Evolutionary conservation across 2,797 vertebrate species (phyloP), one percentile per base, ranked within the genome.

Genomic region (Lacerta agilis): DNA sequence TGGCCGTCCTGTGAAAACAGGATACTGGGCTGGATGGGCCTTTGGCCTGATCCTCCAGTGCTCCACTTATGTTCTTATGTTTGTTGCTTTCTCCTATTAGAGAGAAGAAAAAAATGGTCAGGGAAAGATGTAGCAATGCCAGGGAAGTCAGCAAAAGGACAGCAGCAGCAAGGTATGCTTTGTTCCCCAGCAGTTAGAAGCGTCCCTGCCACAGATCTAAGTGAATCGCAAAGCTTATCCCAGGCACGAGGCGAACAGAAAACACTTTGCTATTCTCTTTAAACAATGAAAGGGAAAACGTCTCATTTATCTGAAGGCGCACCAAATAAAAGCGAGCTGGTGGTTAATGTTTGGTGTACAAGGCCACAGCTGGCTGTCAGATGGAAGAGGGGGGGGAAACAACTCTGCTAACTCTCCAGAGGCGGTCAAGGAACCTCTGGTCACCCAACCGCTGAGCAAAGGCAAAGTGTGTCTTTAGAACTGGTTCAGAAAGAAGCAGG

Each of bases 251-350:
- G 79, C 80, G 84, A 58, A 92, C 86, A 93, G 86, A 94, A 93
- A 92, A 92, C 86, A 94, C 94, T 95, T 94, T 95, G 94, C 94
- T 93, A 95, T 96, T 95, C 95, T 91, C 95, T 96, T 96, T 95
- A 95, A 95, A 93, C 86, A 92, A 95, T 92, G 93, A 95, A 96
- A 95, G 95, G 61, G 88, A 89, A 95, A 94, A 84, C 88, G 92
- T 92, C 92, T 94, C 94, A 93, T 93, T 95, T 95, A 94, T 95
- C 93, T 94, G 88, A 90, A 13, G 88, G 90, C 91, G 89, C 88
- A 93, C 91, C 90, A 93, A 93, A 93, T 91, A 87, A 91, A 88
- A 94, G 94, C 85, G 82, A 93, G 90, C 89, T 88, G 90, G 89
- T 90, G 94, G 95, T 95, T 95, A 94, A 92, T 91, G 90, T 92